Conservation (phyloP, 2,797 vertebrate genomes). For the Chloroceryle amazona region DNA sequence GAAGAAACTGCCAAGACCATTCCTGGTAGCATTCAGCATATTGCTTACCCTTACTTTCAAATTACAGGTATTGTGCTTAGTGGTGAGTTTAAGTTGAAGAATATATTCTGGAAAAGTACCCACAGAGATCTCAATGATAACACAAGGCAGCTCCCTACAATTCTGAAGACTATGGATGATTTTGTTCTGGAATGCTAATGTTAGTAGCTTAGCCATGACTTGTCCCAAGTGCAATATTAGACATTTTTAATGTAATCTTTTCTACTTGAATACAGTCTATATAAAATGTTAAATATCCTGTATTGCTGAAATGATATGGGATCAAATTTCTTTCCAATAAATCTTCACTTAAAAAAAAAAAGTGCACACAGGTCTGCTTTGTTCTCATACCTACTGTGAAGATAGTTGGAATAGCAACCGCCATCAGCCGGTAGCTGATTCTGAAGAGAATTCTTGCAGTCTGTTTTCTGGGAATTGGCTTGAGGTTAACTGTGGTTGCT, state of each 20-base stretch:
- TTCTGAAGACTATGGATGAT: slow-evolving; percentile 12
- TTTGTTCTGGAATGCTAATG: slow-evolving; percentile 49
- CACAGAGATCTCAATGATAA: not conserved
- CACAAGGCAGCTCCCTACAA: not conserved
- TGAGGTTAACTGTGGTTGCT: not conserved
- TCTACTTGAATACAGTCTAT: slow-evolving; percentile 74
- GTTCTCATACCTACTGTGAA: not conserved
- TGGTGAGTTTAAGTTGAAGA: slow-evolving; percentile 10
- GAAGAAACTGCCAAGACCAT: slow-evolving; percentile 37
- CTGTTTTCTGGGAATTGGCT: not conserved
- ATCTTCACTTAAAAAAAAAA: slow-evolving; percentile 58
- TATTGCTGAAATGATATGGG: slow-evolving; percentile 72
- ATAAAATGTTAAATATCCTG: slow-evolving; percentile 63
- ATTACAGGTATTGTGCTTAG: not conserved
- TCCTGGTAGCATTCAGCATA: not conserved
- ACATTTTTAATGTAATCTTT: slow-evolving; percentile 65
- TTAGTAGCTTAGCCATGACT: slow-evolving; percentile 58
- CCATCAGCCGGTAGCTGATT: not conserved
- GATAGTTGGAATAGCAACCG: not conserved
- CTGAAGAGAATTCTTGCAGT: not conserved
- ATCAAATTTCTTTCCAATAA: slow-evolving; percentile 80
- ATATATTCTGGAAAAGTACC: not conserved
- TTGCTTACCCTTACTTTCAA: not conserved
- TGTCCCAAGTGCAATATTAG: slow-evolving; percentile 73
- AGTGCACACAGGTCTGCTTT: not conserved